Evolutionary conservation across 2,113 vertebrate genomes (phyloP), one percentile per base, ranked within the genome.

Genomic region (Podilymbus podiceps): DNA sequence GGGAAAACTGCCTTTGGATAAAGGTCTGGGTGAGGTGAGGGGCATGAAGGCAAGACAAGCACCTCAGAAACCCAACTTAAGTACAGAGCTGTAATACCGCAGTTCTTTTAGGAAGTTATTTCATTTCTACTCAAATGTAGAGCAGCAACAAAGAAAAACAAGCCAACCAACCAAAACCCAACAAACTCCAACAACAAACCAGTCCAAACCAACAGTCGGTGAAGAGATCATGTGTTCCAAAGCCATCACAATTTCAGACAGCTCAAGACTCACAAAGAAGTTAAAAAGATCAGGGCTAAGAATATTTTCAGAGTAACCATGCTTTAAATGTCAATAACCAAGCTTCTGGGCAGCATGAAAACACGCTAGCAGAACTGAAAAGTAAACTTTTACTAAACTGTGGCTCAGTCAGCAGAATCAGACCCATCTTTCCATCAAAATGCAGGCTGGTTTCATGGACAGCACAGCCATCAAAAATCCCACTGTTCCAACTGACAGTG

Each of bases 21-120:
- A 67, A 69, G 18, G 53, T 22, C 33, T 78, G 72, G 15, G 23
- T 44, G 46, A 6, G 25, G 28, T 2, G 1, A 66, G 16, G n/a
- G 22, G 46, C 42, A 66, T 0, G 3, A 47, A 38, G 21, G 5
- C 0, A 1, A 71, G 56, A 42, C 13, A 35, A 27, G 42, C 18
- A 44, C 28, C 33, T 44, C 55, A 46, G 74, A 44, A 85, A 20
- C 44, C 58, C 56, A 40, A 30, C 69, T 31, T 15, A 17, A 64
- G 47, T 2, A 23, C 1, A 4, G 12, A 35, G 12, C 42, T 42
- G 31, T 22, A 58, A 46, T 4, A 18, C 0, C 47, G 21, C 14
- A 66, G 58, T 27, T 82, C 44, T 25, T 75, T 46, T 13, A 38
- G 35, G 58, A 55, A 58, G 71, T 22, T 27, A 15, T 31, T 77